phyloP scores from a whole-genome alignment of 2,888 invertebrate genomes.

The Erebia palarica region DNA sequence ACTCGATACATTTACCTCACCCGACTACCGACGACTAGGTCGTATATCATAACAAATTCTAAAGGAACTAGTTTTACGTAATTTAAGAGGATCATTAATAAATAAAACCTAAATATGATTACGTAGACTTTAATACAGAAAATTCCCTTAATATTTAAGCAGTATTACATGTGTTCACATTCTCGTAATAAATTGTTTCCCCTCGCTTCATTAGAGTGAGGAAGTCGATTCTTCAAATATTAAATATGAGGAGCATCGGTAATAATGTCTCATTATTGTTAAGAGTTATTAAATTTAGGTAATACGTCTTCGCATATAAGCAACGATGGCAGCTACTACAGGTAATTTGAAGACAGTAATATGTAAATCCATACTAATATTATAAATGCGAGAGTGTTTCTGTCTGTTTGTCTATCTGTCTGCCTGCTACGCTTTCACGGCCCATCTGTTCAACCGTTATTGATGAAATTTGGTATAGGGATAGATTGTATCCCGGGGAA shows the following conservation, averaged over 20 bases:
- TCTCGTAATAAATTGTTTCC: slow-evolving; percentile 59
- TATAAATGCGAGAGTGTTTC: too few relatives aligned
- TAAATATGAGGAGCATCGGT: slow-evolving; percentile 66
- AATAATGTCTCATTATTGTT: slow-evolving; percentile 76
- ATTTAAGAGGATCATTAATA: slow-evolving; percentile 10
- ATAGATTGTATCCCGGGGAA: too few relatives aligned
- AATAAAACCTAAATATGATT: slow-evolving; percentile 24
- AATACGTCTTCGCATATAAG: background rate
- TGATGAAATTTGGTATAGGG: too few relatives aligned
- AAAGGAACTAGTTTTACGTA: background rate
- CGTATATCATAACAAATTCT: too few relatives aligned
- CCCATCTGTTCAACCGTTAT: too few relatives aligned
- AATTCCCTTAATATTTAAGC: slow-evolving; percentile 35
- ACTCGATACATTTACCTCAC: too few relatives aligned
- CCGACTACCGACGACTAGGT: too few relatives aligned
- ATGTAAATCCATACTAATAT: too few relatives aligned
- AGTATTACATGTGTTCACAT: slow-evolving; percentile 41
- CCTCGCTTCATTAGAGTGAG: slow-evolving; percentile 63
- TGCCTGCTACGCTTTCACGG: too few relatives aligned
- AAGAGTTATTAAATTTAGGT: slow-evolving; percentile 65
- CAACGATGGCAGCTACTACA: background rate
- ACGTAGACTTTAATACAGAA: slow-evolving; percentile 14
- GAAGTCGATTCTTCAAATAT: slow-evolving; percentile 71
- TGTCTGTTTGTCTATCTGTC: too few relatives aligned
- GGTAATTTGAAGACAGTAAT: too few relatives aligned